These are phyloP conservation scores for Neoseiulus cucumeris DNA, from an alignment of 1,140 invertebrate species.

Conservation along the genomic window DNA sequence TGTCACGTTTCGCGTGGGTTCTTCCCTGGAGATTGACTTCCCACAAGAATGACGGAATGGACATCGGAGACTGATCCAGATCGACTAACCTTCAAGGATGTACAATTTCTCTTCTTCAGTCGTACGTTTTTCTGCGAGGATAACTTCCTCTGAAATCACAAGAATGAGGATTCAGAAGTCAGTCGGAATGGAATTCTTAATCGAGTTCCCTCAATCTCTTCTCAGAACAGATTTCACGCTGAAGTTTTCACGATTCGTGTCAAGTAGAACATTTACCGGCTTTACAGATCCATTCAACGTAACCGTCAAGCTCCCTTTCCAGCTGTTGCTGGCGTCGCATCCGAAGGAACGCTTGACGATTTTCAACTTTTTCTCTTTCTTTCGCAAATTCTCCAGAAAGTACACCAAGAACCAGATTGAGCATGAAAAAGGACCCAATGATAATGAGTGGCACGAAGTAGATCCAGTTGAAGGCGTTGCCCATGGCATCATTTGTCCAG, in stretches of 20 bases:
- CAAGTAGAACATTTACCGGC: constrained; percentile 47
- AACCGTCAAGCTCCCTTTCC: constrained; percentile 95
- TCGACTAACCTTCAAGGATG: constrained; percentile 12
- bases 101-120: constrained; percentile 10
- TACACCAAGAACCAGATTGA: constrained; percentile 99
- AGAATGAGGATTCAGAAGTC: neutral
- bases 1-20: no score
- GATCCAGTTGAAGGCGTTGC: constrained; percentile 95
- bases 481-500: constrained; percentile 92
- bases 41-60: no score
- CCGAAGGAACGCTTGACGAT: constrained; percentile 98
- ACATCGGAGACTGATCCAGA: no score
- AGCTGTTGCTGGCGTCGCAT: constrained; percentile 94
- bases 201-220: neutral
- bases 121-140: constrained; percentile 9
- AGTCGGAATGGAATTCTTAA: no score
- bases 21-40: no score
- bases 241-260: neutral
- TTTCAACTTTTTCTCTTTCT: constrained; percentile 99
- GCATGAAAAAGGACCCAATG: constrained; percentile 99
- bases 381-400: constrained; percentile 99
- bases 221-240: neutral
- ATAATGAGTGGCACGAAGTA: constrained; percentile 99
- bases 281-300: constrained; percentile 99
- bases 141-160: constrained; percentile 11